These are phyloP conservation scores for Apostichopus californicus DNA, from an alignment of 35 echinoderm and acorn worm species.

Conservation along the genomic window DNA sequence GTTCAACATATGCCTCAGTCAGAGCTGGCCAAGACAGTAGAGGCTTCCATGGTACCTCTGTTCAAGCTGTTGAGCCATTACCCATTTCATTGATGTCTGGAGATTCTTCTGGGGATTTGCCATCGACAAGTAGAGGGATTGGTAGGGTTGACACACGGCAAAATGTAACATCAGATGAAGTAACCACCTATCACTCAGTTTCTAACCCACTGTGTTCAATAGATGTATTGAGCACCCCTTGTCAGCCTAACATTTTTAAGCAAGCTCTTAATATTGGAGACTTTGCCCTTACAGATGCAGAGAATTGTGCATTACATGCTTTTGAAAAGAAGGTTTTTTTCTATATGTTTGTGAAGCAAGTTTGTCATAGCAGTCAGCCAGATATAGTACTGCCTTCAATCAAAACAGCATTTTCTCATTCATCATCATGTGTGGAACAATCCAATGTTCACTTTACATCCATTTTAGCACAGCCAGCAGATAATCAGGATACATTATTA, in stretches of 20 bases:
- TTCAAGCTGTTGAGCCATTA: conserved; percentile 56
- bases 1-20: conserved; percentile 28
- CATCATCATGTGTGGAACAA: not conserved
- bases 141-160: not conserved
- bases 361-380: not conserved
- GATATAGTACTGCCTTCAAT: conserved; percentile 28
- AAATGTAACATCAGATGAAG: conserved; percentile 1
- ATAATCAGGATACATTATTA: conserved; percentile 50
- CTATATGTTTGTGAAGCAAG: not conserved
- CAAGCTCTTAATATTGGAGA: not conserved
- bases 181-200: not conserved
- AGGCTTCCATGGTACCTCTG: conserved; percentile 69
- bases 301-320: not conserved
- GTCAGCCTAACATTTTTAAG: not conserved
- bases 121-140: not conserved
- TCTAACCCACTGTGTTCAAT: not conserved
- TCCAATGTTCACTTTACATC: conserved; percentile 43
- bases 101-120: not conserved
- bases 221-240: conserved; percentile 44
- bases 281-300: not conserved
- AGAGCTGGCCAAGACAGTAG: conserved; percentile 9
- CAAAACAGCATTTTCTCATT: not conserved
- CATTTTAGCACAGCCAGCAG: conserved; percentile 41
- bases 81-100: not conserved
- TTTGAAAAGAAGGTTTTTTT: conserved; percentile 15